Base-by-base conservation (phyloP, 2,888 invertebrate genomes). In the Biston betularia region DNA sequence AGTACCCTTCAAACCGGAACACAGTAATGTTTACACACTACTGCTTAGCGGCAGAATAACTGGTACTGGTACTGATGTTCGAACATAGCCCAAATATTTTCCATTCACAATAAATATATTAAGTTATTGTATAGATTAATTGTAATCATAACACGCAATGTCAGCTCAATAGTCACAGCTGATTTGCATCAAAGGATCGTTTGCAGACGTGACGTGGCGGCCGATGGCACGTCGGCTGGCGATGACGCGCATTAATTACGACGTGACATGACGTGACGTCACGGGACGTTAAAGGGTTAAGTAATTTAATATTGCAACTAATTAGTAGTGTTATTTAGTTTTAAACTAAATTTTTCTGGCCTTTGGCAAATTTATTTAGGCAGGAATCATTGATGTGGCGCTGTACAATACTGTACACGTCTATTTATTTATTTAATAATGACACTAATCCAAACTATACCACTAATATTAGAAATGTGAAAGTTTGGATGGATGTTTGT, bases 131-230 rank as follows among this genome's bases (percentile, higher is more conserved):
- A 15, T 14, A 44, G 4, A 44, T 3, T 44, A 10, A 42, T 5
- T 46, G 15, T 46, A 14, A 15, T 15, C 6, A 14, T 46, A 14
- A 46, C 46, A 15, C 46, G 9, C 4, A 38, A 8, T 6, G 38
- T 9, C 38, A 8, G 38, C 38, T 0, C 14, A 14, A 70, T 65
- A 15, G 58, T 63, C 58, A 35, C 40, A 40, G 53, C 60, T 65
- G 60, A 67, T 71, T 69, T 58, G 63, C 63, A 65, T 63, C 65
- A 53, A 48, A 61, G 38, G 65, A 42, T 74, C 70, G 76, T 73
- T 79, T 72, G 60, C 55, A 54, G 66, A 49, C 65, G 74, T 64
- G 68, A 67, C 60, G 63, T 64, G 69, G 65, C 60, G 63, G 33
- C 50, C 34, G 50, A 53, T 49, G 71, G 68, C 71, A 65, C 71